Evolutionary conservation across 1,140 invertebrate genomes (phyloP).

Genomic region (Tetragonula clypearis): DNA sequence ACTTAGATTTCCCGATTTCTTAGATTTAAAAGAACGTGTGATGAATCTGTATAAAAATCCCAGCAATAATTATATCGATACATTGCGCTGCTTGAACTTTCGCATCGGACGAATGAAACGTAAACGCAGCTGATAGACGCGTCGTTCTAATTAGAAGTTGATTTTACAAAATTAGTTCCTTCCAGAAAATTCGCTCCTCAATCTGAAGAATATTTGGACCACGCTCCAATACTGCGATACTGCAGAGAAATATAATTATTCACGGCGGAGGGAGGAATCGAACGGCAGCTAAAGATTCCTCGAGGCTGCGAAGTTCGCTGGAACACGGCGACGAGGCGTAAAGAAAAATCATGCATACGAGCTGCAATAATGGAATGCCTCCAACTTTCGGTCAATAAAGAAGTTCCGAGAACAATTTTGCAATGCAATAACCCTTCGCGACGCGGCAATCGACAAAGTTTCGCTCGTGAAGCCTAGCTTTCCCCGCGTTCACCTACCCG

Average conservation of each 20-base stretch:
- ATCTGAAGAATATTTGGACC: too few species aligned
- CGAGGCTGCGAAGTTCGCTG: not conserved
- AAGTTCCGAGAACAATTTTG: conserved; percentile 58
- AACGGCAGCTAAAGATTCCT: not conserved
- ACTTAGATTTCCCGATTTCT: too few species aligned
- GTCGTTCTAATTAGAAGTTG: too few species aligned
- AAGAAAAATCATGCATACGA: conserved; percentile 41
- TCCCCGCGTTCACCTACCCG: conserved; percentile 4
- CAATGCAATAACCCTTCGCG: conserved; percentile 65
- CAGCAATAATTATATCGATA: too few species aligned
- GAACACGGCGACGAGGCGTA: not conserved
- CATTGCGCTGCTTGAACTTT: too few species aligned
- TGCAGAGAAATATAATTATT: not conserved
- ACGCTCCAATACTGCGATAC: too few species aligned
- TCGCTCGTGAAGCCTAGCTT: conserved; percentile 32
- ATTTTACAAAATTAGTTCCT: not conserved
- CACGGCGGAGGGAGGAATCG: not conserved
- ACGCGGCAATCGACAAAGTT: conserved; percentile 46
- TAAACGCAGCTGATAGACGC: too few species aligned
- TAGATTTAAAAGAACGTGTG: too few species aligned
- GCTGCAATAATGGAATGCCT: conserved; percentile 43
- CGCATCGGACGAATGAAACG: too few species aligned
- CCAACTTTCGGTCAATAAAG: conserved; percentile 44
- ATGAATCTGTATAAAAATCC: too few species aligned
- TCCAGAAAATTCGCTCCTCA: not conserved